Evolutionary conservation across 2,888 invertebrate genomes (phyloP), one percentile per base, ranked within the genome.

Genomic region (Drosophila kambysellisi): DNA sequence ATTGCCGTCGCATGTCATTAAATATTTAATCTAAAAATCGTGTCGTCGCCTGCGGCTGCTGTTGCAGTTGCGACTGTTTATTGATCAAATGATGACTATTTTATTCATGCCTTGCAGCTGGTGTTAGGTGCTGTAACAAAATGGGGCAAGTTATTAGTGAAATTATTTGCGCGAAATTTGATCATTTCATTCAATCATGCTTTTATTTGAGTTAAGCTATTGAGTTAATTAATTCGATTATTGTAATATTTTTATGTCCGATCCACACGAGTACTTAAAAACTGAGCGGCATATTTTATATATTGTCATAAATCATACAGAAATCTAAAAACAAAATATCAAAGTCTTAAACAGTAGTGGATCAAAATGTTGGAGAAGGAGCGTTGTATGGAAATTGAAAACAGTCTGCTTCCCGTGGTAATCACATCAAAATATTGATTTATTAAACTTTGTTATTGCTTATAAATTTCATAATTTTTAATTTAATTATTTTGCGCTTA

Each of bases 41-140:
- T 59, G 78, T 79, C 65, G 83, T 72, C 67, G 76, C 60, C 67
- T 56, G 60, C 50, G 64, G 74, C 54, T 77, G 76, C 41, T 81
- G 83, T 50, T 84, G 82, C 32, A 85, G 50, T 29, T 50, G 9
- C 73, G 93, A 92, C 89, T 91, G 91, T 90, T 92, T 92, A 83
- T 83, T 91, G 82, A 93, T 89, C 91, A 92, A 90, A 92, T 92
- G 93, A 92, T 93, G 92, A 93, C 92, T 93, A 25, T 25, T 25
- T 25, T 3, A 3, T 25, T 25, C 25, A 25, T 25, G 25, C 25
- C 25, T 25, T 25, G 93, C 91, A 84, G 82, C 90, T 76, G 77
- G 83, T 75, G 91, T 89, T 70, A 89, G 91, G 87, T 92, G 93
- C 93, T 93, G 75, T 20, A 86, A 70, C 53, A 59, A 50, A 72